phyloP scores from a whole-genome alignment of 2,113 vertebrate species.

The Dicerorhinus sumatrensis region DNA sequence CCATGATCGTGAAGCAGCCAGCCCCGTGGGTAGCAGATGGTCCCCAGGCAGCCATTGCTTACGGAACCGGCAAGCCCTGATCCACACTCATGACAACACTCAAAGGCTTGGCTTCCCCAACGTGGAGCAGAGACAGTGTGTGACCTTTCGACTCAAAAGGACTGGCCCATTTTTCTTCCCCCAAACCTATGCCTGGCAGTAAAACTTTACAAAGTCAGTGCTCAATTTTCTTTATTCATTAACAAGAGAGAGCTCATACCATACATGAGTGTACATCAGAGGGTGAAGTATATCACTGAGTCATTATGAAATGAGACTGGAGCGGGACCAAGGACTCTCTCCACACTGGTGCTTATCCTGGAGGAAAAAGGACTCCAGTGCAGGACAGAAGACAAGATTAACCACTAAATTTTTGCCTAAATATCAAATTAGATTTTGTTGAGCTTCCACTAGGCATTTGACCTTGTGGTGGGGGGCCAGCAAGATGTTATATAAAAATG shows the following conservation, averaged over 20 bases:
- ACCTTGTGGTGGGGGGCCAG: no score
- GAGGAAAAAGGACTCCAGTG: not conserved
- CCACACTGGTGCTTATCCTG: not conserved
- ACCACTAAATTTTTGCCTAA: not conserved
- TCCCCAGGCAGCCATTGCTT: fast-evolving
- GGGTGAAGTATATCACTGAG: fast-evolving
- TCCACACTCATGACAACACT: no score
- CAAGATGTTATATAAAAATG: not conserved
- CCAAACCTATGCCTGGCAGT: not conserved
- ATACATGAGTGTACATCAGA: not conserved
- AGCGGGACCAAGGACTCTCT: not conserved
- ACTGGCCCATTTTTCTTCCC: not conserved
- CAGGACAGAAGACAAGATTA: not conserved
- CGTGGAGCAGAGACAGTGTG: fast-evolving
- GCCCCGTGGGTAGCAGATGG: not conserved
- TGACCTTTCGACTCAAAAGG: not conserved
- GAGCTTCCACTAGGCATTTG: not conserved
- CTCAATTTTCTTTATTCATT: not conserved
- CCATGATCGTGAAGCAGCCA: no score
- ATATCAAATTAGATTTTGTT: no score
- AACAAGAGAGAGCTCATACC: not conserved
- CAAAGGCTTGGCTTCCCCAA: not conserved
- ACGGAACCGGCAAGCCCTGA: not conserved
- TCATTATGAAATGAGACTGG: not conserved
- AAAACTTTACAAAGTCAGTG: no score